Evolutionary conservation across 2,888 invertebrate genomes (phyloP).

Genomic region (Erebia palarica): DNA sequence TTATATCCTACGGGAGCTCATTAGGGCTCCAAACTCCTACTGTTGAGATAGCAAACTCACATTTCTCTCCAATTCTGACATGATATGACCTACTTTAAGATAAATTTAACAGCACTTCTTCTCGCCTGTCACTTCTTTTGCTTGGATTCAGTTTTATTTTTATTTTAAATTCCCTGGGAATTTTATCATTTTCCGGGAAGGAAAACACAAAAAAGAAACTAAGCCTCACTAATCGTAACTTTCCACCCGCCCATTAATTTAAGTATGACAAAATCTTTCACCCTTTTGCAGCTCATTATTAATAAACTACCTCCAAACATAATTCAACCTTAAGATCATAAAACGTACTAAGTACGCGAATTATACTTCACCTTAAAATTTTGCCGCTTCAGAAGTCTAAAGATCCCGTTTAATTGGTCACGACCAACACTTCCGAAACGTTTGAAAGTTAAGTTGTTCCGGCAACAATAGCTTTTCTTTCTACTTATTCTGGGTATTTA

Average conservation of each 20-base stretch:
- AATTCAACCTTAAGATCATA: not conserved
- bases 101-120: not conserved
- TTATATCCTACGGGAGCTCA: constrained; percentile 68
- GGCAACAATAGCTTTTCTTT: constrained; percentile 3
- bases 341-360: not conserved
- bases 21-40: constrained; percentile 48
- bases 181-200: no score
- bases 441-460: constrained; percentile 11
- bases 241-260: no score
- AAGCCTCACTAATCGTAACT: no score
- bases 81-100: not conserved
- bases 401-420: constrained; percentile 34
- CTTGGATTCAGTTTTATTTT: no score
- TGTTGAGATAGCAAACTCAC: not conserved
- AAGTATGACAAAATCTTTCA: not conserved
- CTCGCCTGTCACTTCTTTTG: no score
- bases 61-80: not conserved
- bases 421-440: constrained; percentile 15
- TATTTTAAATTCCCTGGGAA: no score
- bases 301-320: constrained; percentile 2
- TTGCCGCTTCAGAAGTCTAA: constrained; percentile 38
- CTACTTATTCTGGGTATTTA: not conserved
- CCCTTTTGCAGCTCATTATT: not conserved
- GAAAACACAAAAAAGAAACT: no score
- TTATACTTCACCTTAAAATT: not conserved